Conservation (phyloP, 1,140 invertebrate species). For the Bombus polaris region DNA sequence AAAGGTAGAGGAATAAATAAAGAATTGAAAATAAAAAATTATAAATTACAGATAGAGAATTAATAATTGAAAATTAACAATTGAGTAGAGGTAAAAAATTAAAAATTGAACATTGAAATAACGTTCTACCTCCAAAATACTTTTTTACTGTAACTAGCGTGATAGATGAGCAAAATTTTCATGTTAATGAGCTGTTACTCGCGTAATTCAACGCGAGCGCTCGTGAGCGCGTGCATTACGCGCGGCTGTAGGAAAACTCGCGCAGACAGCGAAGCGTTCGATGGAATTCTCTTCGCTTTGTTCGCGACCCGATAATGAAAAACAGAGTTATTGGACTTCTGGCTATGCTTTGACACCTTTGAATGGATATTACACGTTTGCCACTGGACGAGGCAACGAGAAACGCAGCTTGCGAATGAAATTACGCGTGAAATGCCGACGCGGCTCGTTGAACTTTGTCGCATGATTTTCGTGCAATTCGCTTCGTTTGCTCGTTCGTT, state of each 20-base stretch:
- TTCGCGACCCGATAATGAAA: constrained; percentile 28
- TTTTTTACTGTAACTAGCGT: neutral
- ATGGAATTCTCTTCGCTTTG: constrained; percentile 22
- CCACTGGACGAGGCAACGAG: neutral
- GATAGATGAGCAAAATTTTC: neutral
- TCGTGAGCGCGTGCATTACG: constrained; percentile 1
- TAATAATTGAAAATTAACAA: neutral
- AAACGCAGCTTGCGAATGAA: constrained; percentile 21
- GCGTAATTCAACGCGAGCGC: neutral
- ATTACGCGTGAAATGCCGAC: constrained; percentile 35
- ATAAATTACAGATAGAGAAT: neutral
- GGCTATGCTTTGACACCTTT: constrained; percentile 47
- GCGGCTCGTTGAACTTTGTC: neutral
- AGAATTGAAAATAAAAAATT: neutral
- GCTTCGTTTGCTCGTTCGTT: neutral
- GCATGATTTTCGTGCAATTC: constrained; percentile 24
- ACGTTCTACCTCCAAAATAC: neutral
- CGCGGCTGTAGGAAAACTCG: neutral
- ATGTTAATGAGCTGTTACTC: neutral
- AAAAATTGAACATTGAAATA: neutral
- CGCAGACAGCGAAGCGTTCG: neutral
- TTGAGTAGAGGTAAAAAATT: neutral
- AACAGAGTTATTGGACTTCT: constrained; percentile 43
- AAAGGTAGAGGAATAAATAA: neutral
- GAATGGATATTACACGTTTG: constrained; percentile 26